Evolutionary conservation across 2,113 vertebrate species (phyloP).

Genomic region (Corythaeola cristata): DNA sequence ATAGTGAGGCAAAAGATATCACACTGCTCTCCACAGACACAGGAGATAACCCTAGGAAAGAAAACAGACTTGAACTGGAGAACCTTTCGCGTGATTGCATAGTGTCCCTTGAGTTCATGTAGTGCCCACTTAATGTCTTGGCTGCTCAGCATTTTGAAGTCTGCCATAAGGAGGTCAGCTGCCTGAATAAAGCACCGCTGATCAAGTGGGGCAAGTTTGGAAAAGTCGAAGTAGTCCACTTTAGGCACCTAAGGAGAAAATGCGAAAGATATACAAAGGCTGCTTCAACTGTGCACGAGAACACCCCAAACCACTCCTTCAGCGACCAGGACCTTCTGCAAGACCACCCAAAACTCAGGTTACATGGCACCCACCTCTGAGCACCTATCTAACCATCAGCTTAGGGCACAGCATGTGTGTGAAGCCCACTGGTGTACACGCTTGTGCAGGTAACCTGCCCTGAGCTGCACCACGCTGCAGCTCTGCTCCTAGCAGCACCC

Average conservation of each 20-base stretch:
- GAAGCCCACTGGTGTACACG: background rate
- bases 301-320: background rate
- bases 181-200: slow-evolving; percentile 88
- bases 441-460: background rate
- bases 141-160: slow-evolving; percentile 96
- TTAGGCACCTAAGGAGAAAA: slow-evolving; percentile 76
- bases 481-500: background rate
- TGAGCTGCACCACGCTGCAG: background rate
- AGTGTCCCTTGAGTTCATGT: slow-evolving; percentile 96
- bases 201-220: slow-evolving; percentile 82
- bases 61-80: background rate
- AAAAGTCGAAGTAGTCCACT: slow-evolving; percentile 90
- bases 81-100: slow-evolving; percentile 99
- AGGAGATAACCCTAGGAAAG: background rate
- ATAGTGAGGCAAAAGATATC: background rate
- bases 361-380: background rate
- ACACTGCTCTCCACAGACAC: background rate
- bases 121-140: slow-evolving; percentile 97
- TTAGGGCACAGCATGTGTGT: background rate
- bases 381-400: background rate
- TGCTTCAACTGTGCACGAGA: background rate
- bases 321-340: background rate
- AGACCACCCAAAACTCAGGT: background rate
- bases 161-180: slow-evolving; percentile 93
- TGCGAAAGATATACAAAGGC: background rate